Percentiles rank a stretch among this genome's conserved stretches.
phyloP scores from a whole-genome alignment of 2,113 vertebrate species.

The Hippocampus barbouri region DNA sequence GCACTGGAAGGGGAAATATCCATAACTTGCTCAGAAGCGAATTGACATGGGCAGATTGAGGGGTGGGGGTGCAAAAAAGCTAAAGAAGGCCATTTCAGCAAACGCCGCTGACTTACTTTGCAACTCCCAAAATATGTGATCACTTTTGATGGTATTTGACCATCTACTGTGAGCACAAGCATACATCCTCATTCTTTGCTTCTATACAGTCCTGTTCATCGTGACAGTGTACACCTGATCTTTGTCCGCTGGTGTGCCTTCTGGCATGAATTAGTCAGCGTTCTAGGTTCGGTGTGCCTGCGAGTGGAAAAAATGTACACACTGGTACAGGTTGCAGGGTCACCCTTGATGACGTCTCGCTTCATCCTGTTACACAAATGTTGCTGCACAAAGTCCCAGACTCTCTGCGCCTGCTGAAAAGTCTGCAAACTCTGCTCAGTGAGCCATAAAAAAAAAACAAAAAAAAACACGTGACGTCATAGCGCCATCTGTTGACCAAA shows the following conservation, averaged over 20 bases:
- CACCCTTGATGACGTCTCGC: constrained; percentile 47
- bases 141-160: neutral
- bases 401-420: constrained; percentile 22
- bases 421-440: constrained; percentile 4
- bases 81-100: neutral
- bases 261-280: constrained; percentile 56
- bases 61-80: neutral
- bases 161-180: neutral
- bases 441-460: constrained; percentile 25
- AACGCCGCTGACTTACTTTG: too few relatives aligned
- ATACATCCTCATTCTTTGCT: neutral
- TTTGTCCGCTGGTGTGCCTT: constrained; percentile 25
- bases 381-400: constrained; percentile 25
- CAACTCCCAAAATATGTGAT: neutral
- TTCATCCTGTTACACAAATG: constrained; percentile 40
- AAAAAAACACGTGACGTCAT: constrained; percentile 42
- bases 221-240: constrained; percentile 55
- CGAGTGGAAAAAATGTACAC: constrained; percentile 28
- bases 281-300: constrained; percentile 27
- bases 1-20: neutral
- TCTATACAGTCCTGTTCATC: constrained; percentile 18
- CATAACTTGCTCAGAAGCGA: neutral
- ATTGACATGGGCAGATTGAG: neutral
- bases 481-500: constrained; percentile 66
- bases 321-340: constrained; percentile 26